Percentiles rank a stretch among this genome's conserved stretches.
These are phyloP conservation scores for Tillus elongatus DNA, from an alignment of 2,888 invertebrate species.

Conservation along the genomic window DNA sequence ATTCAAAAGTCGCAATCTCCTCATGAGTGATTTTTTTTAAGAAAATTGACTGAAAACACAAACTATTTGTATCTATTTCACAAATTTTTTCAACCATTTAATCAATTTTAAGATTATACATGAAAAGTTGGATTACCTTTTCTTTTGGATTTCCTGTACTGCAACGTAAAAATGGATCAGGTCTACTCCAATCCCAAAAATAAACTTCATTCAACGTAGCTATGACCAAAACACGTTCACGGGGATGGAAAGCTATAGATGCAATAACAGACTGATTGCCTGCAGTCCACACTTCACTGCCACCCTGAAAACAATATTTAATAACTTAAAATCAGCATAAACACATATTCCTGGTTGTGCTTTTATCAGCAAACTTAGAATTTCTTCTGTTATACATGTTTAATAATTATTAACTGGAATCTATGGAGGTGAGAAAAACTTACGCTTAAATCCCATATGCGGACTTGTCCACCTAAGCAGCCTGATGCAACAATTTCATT, in stretches of 20 bases:
- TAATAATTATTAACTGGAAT: too few relatives aligned
- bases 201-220: slow-evolving; percentile 76
- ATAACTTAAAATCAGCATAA: neutral
- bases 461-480: slow-evolving; percentile 79
- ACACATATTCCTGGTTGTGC: neutral
- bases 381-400: too few relatives aligned
- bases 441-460: slow-evolving; percentile 79
- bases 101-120: slow-evolving; percentile 1
- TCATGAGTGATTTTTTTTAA: too few relatives aligned
- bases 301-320: slow-evolving; percentile 56
- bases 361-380: too few relatives aligned
- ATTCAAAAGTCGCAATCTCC: too few relatives aligned
- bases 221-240: slow-evolving; percentile 72
- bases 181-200: slow-evolving; percentile 84
- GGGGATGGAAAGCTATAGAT: slow-evolving; percentile 80
- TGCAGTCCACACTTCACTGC: slow-evolving; percentile 75
- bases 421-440: too few relatives aligned
- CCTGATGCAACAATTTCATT: slow-evolving; percentile 79
- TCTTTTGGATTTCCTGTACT: slow-evolving; percentile 68
- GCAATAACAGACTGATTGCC: slow-evolving; percentile 68
- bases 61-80: too few relatives aligned
- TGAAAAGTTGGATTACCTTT: slow-evolving; percentile 50
- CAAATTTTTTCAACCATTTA: too few relatives aligned
- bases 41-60: too few relatives aligned
- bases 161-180: slow-evolving; percentile 65